A percentile compares a stretch with the other conserved stretches of the same genome.
Conservation (phyloP, 2,888 invertebrate genomes). For the Bellardia bayeri region DNA sequence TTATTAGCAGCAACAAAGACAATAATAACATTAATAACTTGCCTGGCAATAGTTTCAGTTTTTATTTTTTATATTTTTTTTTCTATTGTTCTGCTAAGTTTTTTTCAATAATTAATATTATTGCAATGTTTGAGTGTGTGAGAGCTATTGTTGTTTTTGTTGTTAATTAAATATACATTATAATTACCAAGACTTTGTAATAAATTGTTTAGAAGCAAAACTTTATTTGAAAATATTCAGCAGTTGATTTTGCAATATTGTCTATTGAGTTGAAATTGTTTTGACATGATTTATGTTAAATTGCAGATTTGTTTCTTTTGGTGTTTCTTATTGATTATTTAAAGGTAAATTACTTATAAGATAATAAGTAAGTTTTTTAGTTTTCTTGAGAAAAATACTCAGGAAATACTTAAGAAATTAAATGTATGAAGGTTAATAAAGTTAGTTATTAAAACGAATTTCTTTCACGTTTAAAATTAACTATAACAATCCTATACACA, state of each 20-base stretch:
- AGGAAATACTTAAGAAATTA: no score
- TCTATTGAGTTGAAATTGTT: slow-evolving; percentile 54
- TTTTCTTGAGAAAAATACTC: no score
- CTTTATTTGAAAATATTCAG: not conserved
- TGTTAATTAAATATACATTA: slow-evolving; percentile 62
- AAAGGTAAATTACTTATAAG: slow-evolving; percentile 18
- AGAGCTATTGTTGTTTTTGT: slow-evolving; percentile 34
- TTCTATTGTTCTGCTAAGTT: slow-evolving; percentile 13
- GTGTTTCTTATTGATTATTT: slow-evolving; percentile 44
- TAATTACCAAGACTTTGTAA: slow-evolving; percentile 65
- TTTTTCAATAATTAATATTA: slow-evolving; percentile 37
- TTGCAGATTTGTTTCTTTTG: not conserved
- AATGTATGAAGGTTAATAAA: no score
- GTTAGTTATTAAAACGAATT: no score
- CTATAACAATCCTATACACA: no score
- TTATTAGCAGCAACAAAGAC: slow-evolving; percentile 22
- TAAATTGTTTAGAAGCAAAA: slow-evolving; percentile 43
- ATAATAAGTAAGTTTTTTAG: no score
- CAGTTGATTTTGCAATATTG: slow-evolving; percentile 48
- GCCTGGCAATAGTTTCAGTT: slow-evolving; percentile 2
- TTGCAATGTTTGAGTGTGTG: not conserved
- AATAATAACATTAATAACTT: slow-evolving; percentile 9
- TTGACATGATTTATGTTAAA: slow-evolving; percentile 71
- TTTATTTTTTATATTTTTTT: not conserved
- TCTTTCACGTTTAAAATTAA: no score